Percentiles rank a stretch among this genome's conserved stretches.
phyloP scores from a whole-genome alignment of 2,113 vertebrate genomes.

The Neotoma lepida region DNA sequence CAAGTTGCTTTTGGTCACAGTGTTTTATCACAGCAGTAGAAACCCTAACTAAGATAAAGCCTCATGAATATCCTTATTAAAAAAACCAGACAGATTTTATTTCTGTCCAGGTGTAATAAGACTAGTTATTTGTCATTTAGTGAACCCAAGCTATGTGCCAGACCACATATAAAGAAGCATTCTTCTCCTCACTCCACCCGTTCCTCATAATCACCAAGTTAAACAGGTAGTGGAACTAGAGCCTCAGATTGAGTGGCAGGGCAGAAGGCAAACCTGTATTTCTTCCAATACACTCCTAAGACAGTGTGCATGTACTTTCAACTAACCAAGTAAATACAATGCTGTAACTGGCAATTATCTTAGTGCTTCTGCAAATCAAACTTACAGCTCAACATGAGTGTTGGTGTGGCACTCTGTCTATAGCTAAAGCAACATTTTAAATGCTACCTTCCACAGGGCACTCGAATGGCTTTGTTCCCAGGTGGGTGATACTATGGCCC shows the following conservation, averaged over 20 bases:
- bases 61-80: neutral
- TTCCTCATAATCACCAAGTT: neutral
- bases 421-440: neutral
- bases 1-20: neutral
- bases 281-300: neutral
- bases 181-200: neutral
- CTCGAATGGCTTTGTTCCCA: slow-evolving; percentile 97
- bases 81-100: neutral
- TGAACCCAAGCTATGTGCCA: neutral
- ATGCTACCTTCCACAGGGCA: slow-evolving; percentile 95
- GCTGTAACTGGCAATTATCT: neutral
- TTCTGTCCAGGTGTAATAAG: neutral
- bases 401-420: neutral
- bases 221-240: neutral
- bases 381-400: neutral
- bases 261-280: neutral
- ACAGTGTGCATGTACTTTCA: neutral
- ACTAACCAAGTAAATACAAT: neutral
- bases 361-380: slow-evolving; percentile 8
- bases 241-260: neutral
- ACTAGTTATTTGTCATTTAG: neutral
- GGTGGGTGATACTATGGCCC: slow-evolving; percentile 97
- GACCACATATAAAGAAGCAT: neutral
- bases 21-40: neutral
- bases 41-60: neutral